These are phyloP conservation scores for Rhinichthys klamathensis DNA, from an alignment of 2,113 vertebrate species.

Conservation along the genomic window DNA sequence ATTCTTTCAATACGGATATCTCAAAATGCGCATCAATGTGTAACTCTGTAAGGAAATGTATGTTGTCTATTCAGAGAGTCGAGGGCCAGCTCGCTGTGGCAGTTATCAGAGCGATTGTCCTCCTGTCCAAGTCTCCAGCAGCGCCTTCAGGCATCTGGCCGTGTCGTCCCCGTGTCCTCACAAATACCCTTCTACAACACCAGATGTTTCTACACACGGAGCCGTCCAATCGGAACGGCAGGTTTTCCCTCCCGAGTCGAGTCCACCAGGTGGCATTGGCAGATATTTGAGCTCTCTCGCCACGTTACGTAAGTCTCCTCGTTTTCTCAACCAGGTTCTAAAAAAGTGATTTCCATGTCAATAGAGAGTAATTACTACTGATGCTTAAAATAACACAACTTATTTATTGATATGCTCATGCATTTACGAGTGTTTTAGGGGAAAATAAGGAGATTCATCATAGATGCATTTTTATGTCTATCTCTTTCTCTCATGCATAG, in stretches of 20 bases:
- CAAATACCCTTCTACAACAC: conserved; percentile 50
- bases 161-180: conserved; percentile 16
- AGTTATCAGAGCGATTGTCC: conserved; percentile 26
- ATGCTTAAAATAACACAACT: conserved; percentile 30
- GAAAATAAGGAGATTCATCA: not conserved
- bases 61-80: not conserved
- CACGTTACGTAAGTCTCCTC: conserved; percentile 40
- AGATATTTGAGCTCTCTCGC: conserved; percentile 11
- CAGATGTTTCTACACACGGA: conserved; percentile 49
- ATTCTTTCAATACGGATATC: not conserved
- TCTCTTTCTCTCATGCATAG: conserved; percentile 40
- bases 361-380: conserved; percentile 26
- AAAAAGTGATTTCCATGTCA: conserved; percentile 28
- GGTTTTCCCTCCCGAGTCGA: conserved; percentile 16
- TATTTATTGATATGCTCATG: conserved; percentile 36
- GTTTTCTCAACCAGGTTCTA: conserved; percentile 14
- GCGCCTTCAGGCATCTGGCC: conserved; percentile 35
- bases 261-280: conserved; percentile 57
- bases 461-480: not conserved
- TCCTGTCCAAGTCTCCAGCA: conserved; percentile 49
- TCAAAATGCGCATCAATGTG: not conserved
- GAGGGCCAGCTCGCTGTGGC: not conserved
- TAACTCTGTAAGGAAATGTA: not conserved
- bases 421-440: not conserved
- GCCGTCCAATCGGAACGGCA: conserved; percentile 37